A percentile compares a stretch with the other conserved stretches of the same genome.
Conservation (phyloP, 2,113 vertebrate species). For the Pollachius pollachius region DNA sequence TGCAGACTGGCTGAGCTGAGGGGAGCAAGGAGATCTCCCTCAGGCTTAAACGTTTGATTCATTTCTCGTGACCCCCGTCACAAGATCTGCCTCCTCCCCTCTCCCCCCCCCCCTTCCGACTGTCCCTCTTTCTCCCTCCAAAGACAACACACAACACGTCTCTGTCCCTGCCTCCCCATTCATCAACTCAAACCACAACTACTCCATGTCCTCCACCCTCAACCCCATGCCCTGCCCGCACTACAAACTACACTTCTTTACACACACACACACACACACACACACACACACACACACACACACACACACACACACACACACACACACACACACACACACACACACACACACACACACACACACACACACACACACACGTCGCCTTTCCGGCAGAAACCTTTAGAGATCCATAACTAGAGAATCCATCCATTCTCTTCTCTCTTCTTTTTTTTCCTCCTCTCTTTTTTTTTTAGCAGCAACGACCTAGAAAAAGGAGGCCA, state of each 20-base stretch:
- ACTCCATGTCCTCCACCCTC: constrained; percentile 32
- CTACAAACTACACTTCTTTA: neutral
- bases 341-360: constrained; percentile 12
- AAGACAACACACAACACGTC: constrained; percentile 51
- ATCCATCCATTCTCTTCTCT: constrained; percentile 64
- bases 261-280: constrained; percentile 14
- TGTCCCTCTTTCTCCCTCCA: constrained; percentile 50
- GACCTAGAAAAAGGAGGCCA: constrained; percentile 74
- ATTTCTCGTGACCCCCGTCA: constrained; percentile 74
- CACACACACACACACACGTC: constrained; percentile 17
- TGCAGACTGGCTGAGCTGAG: constrained; percentile 26
- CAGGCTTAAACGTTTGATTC: constrained; percentile 65
- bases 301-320: constrained; percentile 11
- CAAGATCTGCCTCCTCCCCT: constrained; percentile 61
- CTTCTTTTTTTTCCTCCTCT: constrained; percentile 47
- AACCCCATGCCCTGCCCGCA: neutral
- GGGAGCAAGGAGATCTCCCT: constrained; percentile 52
- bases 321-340: constrained; percentile 13
- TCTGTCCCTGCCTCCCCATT: constrained; percentile 30
- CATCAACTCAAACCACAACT: constrained; percentile 39
- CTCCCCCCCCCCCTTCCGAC: constrained; percentile 35
- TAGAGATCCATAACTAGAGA: constrained; percentile 67
- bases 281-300: constrained; percentile 9
- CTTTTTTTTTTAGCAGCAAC: constrained; percentile 44
- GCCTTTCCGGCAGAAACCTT: constrained; percentile 55